Base-by-base conservation (phyloP, 1,140 invertebrate species). In the Tetramorium simillimum region DNA sequence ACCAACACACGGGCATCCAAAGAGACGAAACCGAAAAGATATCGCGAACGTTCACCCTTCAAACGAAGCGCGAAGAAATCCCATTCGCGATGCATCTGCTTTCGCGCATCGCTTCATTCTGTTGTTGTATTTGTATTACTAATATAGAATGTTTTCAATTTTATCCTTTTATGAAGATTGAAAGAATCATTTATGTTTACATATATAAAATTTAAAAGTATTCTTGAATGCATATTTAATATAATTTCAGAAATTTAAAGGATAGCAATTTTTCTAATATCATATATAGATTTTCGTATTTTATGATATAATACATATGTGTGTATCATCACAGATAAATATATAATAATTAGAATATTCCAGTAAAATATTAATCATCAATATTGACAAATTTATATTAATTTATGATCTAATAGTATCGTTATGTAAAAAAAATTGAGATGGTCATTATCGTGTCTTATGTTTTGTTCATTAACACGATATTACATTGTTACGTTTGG, bases 11-110 rank as follows among this genome's bases (percentile, higher is more conserved):
- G 70, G 40, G 37, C 21, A 65, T 81, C 49, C 67, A 53, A 65
- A 86, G 46, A 62, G 85, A 65, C 33, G 65, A 73, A 56, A 12
- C 53, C 4, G 14, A 75, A 73, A 62, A 62, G 80, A 84, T 84
- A 75, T 75, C 24, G 53, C 80, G 69, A 84, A 84, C 80, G 28
- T 84, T 84, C 69, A 82, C 67, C 53, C 53, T 70, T 18, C n/a
- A 28, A 46, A 9, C n/a, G n/a, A 70, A 69, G 14, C n/a, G 40
- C 16, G n/a, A 21, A 67, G 40, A 73, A 33, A 73, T 58, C 9
- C 16, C 3, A 21, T 40, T 58, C 6, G 63, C 58, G 1, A 63
- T 37, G 12, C 56, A 49, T 58, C 14, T 12, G 14, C 33, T 43
- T 46, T 78, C 9, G 7, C 10, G 51, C 14, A n/a, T 60, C 12